A percentile compares a stretch with the other conserved stretches of the same genome.
These are phyloP conservation scores for Chaetodon auriga DNA, from an alignment of 2,113 vertebrate genomes.

Conservation along the genomic window DNA sequence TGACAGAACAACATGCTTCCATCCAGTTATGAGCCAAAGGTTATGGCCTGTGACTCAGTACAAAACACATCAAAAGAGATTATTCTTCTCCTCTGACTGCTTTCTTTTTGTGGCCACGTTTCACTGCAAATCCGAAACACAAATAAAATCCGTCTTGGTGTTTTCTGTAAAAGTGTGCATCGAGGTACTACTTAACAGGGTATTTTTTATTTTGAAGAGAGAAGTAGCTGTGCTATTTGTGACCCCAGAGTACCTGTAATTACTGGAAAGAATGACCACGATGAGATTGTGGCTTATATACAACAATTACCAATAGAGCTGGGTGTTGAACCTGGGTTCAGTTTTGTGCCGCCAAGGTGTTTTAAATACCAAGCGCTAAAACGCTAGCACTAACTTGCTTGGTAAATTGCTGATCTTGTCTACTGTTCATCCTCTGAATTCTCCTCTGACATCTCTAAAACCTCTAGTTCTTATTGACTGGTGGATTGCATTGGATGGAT, in stretches of 20 bases:
- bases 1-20: conserved; percentile 39
- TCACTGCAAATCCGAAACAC: neutral
- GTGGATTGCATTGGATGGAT: too few species aligned
- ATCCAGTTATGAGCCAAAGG: conserved; percentile 39
- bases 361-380: too few species aligned
- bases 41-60: conserved; percentile 23
- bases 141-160: neutral
- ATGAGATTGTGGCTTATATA: neutral
- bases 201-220: conserved; percentile 1
- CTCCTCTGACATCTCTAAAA: too few species aligned
- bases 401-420: neutral
- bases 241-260: neutral
- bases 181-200: neutral
- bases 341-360: too few species aligned
- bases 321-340: neutral
- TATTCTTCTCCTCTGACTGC: conserved; percentile 9
- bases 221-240: neutral
- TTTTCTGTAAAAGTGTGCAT: neutral
- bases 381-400: neutral
- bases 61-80: conserved; percentile 29
- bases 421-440: too few species aligned
- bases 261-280: neutral
- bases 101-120: neutral
- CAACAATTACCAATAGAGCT: neutral
- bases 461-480: too few species aligned